Evolutionary conservation across 2,797 vertebrate species (phyloP).

Genomic region (Limosa lapponica): DNA sequence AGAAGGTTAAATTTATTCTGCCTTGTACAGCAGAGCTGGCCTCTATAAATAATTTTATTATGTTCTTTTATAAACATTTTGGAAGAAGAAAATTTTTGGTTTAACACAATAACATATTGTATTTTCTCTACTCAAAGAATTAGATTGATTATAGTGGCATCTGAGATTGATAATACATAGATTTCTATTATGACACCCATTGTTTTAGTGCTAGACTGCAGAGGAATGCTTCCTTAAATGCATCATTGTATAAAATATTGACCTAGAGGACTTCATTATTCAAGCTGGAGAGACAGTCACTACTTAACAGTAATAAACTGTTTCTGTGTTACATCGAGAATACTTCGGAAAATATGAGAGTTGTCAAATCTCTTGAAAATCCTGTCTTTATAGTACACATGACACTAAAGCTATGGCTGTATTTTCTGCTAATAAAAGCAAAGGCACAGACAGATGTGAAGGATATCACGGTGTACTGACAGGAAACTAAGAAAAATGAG

Average conservation of each 20-base stretch:
- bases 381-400: constrained; percentile 81
- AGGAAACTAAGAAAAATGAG: constrained; percentile 86
- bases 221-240: constrained; percentile 90
- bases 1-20: constrained; percentile 73
- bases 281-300: constrained; percentile 84
- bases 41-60: constrained; percentile 78
- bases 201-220: constrained; percentile 89
- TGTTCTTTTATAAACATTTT: constrained; percentile 77
- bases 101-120: constrained; percentile 68
- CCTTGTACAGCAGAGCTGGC: constrained; percentile 21
- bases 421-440: constrained; percentile 89
- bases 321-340: constrained; percentile 82
- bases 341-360: constrained; percentile 82
- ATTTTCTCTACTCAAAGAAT: constrained; percentile 72
- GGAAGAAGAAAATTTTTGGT: constrained; percentile 66
- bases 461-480: constrained; percentile 80
- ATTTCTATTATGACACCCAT: constrained; percentile 91
- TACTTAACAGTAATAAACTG: constrained; percentile 92
- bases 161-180: constrained; percentile 90
- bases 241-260: constrained; percentile 95
- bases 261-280: constrained; percentile 93
- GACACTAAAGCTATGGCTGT: constrained; percentile 81
- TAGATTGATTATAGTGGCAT: constrained; percentile 89
- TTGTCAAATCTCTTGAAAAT: constrained; percentile 84
- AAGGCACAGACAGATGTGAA: constrained; percentile 83